Conservation (phyloP, 2,113 vertebrate genomes). For the Panthera leo region DNA sequence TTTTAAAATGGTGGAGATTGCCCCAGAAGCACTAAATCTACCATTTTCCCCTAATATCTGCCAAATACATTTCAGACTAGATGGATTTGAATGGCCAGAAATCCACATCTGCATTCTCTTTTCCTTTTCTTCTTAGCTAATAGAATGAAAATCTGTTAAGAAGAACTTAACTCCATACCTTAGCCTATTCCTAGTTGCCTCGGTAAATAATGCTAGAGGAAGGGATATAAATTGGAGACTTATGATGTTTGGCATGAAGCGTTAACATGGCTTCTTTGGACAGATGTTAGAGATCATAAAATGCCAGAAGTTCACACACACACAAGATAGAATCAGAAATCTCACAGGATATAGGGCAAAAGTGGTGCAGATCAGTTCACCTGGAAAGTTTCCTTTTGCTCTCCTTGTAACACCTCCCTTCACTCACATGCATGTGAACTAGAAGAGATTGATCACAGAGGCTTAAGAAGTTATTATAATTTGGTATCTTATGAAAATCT, state of each 20-base stretch:
- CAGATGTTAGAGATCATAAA: not conserved
- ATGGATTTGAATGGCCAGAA: not conserved
- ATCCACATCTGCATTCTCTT: not conserved
- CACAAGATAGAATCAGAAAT: not conserved
- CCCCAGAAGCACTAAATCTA: not conserved
- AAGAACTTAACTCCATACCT: not conserved
- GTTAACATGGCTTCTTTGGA: not conserved
- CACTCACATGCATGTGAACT: no score
- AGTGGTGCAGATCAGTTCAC: not conserved
- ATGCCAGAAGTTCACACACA: not conserved
- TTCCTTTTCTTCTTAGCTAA: not conserved
- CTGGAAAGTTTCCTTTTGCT: not conserved
- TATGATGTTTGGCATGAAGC: not conserved
- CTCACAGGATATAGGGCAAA: not conserved
- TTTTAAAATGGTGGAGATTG: not conserved
- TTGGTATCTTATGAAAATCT: not conserved
- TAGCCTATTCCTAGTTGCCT: not conserved
- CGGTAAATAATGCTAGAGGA: not conserved
- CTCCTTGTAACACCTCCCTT: not conserved
- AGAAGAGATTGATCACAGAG: not conserved
- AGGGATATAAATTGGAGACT: not conserved
- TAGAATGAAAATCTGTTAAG: not conserved
- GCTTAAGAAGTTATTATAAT: not conserved
- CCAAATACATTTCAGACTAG: not conserved
- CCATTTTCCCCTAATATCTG: not conserved